Base-by-base conservation (phyloP, 1,140 invertebrate species). In the Reticulitermes speratus region DNA sequence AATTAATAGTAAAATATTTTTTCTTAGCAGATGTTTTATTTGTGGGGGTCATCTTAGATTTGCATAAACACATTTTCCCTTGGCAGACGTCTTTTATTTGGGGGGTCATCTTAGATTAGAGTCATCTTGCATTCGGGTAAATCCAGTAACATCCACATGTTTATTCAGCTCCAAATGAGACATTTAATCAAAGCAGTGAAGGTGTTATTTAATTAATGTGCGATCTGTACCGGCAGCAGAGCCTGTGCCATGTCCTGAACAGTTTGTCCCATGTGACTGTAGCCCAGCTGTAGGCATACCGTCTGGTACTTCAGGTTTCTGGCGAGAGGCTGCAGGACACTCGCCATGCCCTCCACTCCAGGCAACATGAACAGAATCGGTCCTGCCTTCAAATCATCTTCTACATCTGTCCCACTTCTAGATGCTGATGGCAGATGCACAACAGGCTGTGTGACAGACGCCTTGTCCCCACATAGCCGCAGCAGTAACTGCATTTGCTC, bases 351-450 rank as follows among this genome's bases (percentile, higher is more conserved):
- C 92, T 98, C 97, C 82, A 98, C 91, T 30, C 97, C 96, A 85
- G 97, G 97, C 81, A 97, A 90, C 87, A 97, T 93, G 89, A 97
- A 96, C 87, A 95, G 91, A 91, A 90, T n/a, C n/a, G 93, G 44
- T 9, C 84, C 59, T 23, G 85, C 81, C 38, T 75, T 44, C 23
- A 38, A 38, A 14, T 90, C 91, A 88, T 92, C 90, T 86, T 90
- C 90, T 86, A 91, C 89, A 14, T 75, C 65, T 11, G 25, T 16
- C 65, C n/a, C 6, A 11, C 7, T 16, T 75, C 65, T 25, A 75
- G 65, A 7, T 89, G 92, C 91, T 9, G 92, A 92, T 14, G 92
- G 89, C 89, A 93, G 89, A 88, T 91, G 91, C 23, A 93, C 88
- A 83, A 92, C 88, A 2, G 91, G 91, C 84, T 92, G 90, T 7